phyloP scores from a whole-genome alignment of 2,888 invertebrate genomes.

The Anoncus sp. region DNA sequence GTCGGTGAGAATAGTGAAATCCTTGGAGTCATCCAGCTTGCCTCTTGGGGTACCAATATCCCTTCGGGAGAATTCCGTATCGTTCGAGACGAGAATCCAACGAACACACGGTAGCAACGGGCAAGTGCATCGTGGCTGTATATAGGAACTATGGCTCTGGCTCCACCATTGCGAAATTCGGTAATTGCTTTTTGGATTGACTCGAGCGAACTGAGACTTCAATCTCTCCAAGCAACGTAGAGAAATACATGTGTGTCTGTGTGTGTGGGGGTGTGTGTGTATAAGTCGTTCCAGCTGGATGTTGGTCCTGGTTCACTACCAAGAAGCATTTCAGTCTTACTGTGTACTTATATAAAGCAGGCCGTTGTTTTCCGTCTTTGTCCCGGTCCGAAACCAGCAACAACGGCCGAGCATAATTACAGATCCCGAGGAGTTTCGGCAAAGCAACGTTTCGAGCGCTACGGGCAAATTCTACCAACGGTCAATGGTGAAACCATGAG shows the following conservation, averaged over 20 bases:
- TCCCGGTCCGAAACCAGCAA: slow-evolving; percentile 43
- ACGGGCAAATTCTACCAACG: slow-evolving; percentile 51
- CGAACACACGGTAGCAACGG: not conserved
- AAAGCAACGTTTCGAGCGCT: slow-evolving; percentile 58
- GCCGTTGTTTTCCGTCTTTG: slow-evolving; percentile 51
- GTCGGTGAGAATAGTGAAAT: slow-evolving; percentile 16
- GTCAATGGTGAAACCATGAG: slow-evolving; percentile 68
- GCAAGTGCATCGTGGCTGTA: slow-evolving; percentile 11
- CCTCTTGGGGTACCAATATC: slow-evolving; percentile 1
- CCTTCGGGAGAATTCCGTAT: slow-evolving; percentile 6
- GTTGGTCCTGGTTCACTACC: slow-evolving; percentile 8
- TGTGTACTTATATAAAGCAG: slow-evolving; percentile 9
- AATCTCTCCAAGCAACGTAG: slow-evolving; percentile 61
- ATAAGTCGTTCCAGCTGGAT: not conserved
- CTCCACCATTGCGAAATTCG: slow-evolving; percentile 71
- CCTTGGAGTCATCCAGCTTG: slow-evolving; percentile 2
- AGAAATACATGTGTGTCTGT: not conserved
- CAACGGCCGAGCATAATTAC: slow-evolving; percentile 74
- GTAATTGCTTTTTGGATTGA: slow-evolving; percentile 77
- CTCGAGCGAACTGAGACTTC: slow-evolving; percentile 69
- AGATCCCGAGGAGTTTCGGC: slow-evolving; percentile 69
- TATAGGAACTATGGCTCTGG: slow-evolving; percentile 10
- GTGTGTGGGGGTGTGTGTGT: not conserved
- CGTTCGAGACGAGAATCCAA: not conserved
- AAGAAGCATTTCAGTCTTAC: not conserved